These are phyloP conservation scores for Zoroaster sp. DNA, from an alignment of 53 echinoderm and acorn worm species.

Conservation along the genomic window DNA sequence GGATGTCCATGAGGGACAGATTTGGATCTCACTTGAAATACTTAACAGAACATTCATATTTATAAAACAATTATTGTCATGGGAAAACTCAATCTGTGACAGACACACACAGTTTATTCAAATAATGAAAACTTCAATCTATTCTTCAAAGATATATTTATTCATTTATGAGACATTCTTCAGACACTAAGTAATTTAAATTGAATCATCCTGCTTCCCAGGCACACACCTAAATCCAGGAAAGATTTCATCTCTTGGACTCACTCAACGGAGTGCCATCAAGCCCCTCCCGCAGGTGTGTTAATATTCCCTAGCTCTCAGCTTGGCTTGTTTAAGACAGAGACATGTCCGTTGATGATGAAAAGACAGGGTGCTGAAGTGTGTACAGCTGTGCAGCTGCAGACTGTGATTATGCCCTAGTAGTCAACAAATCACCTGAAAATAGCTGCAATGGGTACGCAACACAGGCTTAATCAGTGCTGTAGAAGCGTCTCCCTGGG, in stretches of 20 bases:
- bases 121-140: not conserved
- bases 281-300: constrained; percentile 42
- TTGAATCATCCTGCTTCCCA: not conserved
- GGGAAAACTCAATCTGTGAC: not conserved
- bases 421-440: constrained; percentile 73
- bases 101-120: not conserved
- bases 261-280: constrained; percentile 21
- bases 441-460: constrained; percentile 40
- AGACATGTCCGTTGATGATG: constrained; percentile 44
- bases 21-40: not conserved
- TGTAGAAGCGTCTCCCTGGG: constrained; percentile 11
- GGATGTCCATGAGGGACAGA: too few species aligned
- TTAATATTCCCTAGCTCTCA: constrained; percentile 55
- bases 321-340: constrained; percentile 49
- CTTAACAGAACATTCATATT: not conserved
- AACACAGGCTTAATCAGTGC: constrained; percentile 33
- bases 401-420: constrained; percentile 59
- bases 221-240: not conserved
- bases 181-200: not conserved
- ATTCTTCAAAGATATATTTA: not conserved
- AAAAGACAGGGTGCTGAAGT: constrained; percentile 53
- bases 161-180: constrained; percentile 2
- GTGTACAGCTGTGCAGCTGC: constrained; percentile 65
- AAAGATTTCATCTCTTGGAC: constrained; percentile 5
- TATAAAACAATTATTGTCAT: not conserved